Conservation (phyloP, 2,888 invertebrate species). For the Sialis fuliginosa region DNA sequence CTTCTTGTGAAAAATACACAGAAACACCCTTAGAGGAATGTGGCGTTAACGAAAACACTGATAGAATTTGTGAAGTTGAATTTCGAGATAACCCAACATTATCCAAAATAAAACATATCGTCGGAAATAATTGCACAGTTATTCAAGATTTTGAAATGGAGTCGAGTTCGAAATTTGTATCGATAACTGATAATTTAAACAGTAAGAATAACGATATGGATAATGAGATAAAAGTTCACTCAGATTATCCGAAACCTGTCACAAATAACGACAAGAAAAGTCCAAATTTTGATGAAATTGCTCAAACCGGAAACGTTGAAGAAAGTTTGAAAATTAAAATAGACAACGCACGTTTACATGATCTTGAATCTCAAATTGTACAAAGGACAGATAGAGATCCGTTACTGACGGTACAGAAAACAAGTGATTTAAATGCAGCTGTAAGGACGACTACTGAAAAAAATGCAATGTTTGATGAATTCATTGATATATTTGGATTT, state of each 20-base stretch:
- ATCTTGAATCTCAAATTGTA: constrained; percentile 21
- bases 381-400: constrained; percentile 2
- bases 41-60: constrained; percentile 13
- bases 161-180: constrained; percentile 20
- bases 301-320: constrained; percentile 21
- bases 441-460: constrained; percentile 18
- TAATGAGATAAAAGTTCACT: constrained; percentile 19
- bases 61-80: constrained; percentile 36
- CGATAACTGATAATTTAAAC: constrained; percentile 7
- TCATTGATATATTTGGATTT: constrained; percentile 25
- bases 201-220: constrained; percentile 16
- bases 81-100: constrained; percentile 50
- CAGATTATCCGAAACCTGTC: constrained; percentile 8
- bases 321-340: constrained; percentile 11
- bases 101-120: constrained; percentile 37
- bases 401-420: not conserved
- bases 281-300: constrained; percentile 17
- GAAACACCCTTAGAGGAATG: constrained; percentile 19
- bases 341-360: constrained; percentile 15
- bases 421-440: not conserved
- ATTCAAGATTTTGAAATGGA: constrained; percentile 31
- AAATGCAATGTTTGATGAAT: constrained; percentile 28
- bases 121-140: constrained; percentile 46
- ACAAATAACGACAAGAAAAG: constrained; percentile 8
- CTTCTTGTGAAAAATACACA: constrained; percentile 24